phyloP scores from a whole-genome alignment of 2,888 invertebrate genomes.

The Nephrotoma appendiculata region DNA sequence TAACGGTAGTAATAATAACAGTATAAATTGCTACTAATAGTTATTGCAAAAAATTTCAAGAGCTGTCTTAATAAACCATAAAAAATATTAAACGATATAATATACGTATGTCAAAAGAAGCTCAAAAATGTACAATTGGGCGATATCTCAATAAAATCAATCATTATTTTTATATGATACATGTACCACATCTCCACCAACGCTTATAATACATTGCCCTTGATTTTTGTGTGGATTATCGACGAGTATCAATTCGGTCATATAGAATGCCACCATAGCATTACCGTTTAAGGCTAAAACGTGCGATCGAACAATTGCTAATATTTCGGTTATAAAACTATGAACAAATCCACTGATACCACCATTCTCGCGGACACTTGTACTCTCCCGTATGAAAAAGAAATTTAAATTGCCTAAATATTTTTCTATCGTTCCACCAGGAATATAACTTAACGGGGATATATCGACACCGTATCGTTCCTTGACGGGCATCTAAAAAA shows the following conservation, averaged over 20 bases:
- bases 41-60: not conserved
- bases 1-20: not conserved
- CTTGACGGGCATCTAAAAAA: constrained; percentile 23
- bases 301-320: constrained; percentile 87
- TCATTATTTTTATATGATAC: constrained; percentile 42
- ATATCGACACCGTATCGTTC: constrained; percentile 53
- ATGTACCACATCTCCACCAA: constrained; percentile 87
- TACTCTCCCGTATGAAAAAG: constrained; percentile 90
- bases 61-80: not conserved
- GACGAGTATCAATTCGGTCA: constrained; percentile 79
- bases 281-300: constrained; percentile 89
- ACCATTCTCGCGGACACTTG: constrained; percentile 78
- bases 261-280: constrained; percentile 85
- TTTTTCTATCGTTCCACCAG: constrained; percentile 61
- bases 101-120: not conserved
- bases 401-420: constrained; percentile 85
- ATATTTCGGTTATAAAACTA: constrained; percentile 79
- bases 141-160: not conserved
- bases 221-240: constrained; percentile 95
- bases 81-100: not conserved
- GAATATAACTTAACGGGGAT: constrained; percentile 65
- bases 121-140: not conserved
- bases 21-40: not conserved
- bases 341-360: constrained; percentile 91
- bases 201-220: constrained; percentile 90